Conservation (phyloP, 2,113 vertebrate species). For the Platysternon megacephalum region DNA sequence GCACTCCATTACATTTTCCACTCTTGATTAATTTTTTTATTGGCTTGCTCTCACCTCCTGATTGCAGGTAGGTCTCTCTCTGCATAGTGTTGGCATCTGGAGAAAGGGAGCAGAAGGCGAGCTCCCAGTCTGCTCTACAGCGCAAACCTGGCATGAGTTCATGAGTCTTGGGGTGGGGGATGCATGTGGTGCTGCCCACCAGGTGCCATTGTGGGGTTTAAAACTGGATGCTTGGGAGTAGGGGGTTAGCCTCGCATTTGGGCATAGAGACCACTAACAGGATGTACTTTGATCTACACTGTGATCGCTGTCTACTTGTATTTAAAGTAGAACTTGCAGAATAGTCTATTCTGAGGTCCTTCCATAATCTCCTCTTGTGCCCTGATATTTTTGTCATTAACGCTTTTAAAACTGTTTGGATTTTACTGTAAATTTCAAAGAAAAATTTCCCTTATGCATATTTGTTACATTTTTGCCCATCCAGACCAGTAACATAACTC, state of each 20-base stretch:
- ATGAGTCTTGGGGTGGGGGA: not conserved
- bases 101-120: not conserved
- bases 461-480: not conserved
- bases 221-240: not conserved
- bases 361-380: not conserved
- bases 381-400: not conserved
- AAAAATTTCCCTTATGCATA: not conserved
- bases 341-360: not conserved
- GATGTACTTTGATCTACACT: not conserved
- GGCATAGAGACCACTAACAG: not conserved
- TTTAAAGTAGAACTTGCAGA: not conserved
- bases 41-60: not conserved
- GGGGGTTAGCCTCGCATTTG: not conserved
- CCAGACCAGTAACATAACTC: not conserved
- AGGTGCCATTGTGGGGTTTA: not conserved
- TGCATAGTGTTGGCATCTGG: not conserved
- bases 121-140: not conserved
- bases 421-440: not conserved
- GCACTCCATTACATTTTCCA: not conserved
- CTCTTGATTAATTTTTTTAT: not conserved
- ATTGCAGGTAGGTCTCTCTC: no score
- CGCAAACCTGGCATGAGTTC: not conserved
- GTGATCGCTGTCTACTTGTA: not conserved
- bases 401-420: not conserved
- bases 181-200: not conserved